Evolutionary conservation across 2,888 invertebrate genomes (phyloP).

Genomic region (Cryptophagus acutangulus): DNA sequence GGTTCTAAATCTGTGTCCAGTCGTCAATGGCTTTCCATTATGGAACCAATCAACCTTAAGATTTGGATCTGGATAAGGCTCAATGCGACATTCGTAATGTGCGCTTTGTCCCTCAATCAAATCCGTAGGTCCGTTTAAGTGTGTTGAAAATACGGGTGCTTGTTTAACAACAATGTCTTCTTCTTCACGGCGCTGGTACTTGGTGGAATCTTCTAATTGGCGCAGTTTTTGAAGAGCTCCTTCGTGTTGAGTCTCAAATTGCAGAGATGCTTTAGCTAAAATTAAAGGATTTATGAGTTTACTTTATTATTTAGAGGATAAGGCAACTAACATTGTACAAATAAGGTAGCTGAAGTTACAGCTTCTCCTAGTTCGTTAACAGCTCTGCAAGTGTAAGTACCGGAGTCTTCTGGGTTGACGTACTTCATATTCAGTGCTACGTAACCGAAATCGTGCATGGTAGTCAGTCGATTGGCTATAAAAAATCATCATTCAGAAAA

Average conservation of each 20-base stretch:
- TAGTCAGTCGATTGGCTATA: slow-evolving; percentile 80
- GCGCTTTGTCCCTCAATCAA: slow-evolving; percentile 85
- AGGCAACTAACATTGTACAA: slow-evolving; percentile 70
- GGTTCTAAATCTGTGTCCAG: slow-evolving; percentile 87
- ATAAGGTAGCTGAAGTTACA: slow-evolving; percentile 86
- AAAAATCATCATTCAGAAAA: slow-evolving; percentile 16
- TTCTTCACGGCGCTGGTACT: slow-evolving; percentile 75
- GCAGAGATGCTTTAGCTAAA: slow-evolving; percentile 79
- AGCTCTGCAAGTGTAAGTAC: slow-evolving; percentile 92
- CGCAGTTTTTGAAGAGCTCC: slow-evolving; percentile 82
- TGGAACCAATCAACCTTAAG: slow-evolving; percentile 92
- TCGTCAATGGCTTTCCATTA: slow-evolving; percentile 82
- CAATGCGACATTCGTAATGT: slow-evolving; percentile 89
- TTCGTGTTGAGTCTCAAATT: slow-evolving; percentile 85
- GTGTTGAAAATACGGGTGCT: slow-evolving; percentile 79
- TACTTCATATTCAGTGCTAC: slow-evolving; percentile 93
- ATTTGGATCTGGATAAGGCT: slow-evolving; percentile 85
- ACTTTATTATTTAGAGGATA: background rate
- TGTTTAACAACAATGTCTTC: slow-evolving; percentile 75
- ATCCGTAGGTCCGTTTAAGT: slow-evolving; percentile 79
- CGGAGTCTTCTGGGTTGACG: slow-evolving; percentile 92
- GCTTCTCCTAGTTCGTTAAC: slow-evolving; percentile 91
- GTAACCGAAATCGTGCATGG: slow-evolving; percentile 97
- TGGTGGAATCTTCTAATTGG: slow-evolving; percentile 75
- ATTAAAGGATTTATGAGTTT: background rate